These are phyloP conservation scores for Gopherus evgoodei DNA, from an alignment of 2,113 vertebrate species.

Conservation along the genomic window DNA sequence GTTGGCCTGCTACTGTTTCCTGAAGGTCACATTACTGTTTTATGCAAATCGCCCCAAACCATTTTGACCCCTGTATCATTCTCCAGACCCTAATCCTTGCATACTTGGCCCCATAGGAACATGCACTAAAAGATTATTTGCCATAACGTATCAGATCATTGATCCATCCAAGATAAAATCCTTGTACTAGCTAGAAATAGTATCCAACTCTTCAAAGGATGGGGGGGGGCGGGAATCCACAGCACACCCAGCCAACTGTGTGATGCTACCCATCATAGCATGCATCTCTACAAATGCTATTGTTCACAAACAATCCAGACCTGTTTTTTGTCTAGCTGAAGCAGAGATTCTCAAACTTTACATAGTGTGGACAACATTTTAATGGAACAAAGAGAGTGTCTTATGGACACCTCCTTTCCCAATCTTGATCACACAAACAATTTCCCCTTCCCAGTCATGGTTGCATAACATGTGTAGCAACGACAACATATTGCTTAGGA, in stretches of 20 bases:
- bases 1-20: neutral
- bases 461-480: neutral
- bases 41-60: neutral
- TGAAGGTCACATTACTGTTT: neutral
- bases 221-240: neutral
- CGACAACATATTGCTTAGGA: neutral
- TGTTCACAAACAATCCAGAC: neutral
- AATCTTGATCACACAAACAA: neutral
- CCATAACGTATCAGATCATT: neutral
- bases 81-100: neutral
- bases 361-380: neutral
- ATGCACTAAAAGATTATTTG: neutral
- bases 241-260: neutral
- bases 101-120: neutral
- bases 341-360: neutral
- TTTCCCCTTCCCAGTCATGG: rapidly evolving
- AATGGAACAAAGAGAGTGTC: neutral
- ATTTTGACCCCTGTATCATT: neutral
- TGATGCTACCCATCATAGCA: neutral
- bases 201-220: neutral
- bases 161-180: neutral
- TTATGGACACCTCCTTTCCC: neutral
- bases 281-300: neutral
- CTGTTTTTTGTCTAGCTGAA: neutral
- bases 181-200: neutral